Evolutionary conservation across 2,888 invertebrate genomes (phyloP).

Genomic region (Lithophane semibrunnea): DNA sequence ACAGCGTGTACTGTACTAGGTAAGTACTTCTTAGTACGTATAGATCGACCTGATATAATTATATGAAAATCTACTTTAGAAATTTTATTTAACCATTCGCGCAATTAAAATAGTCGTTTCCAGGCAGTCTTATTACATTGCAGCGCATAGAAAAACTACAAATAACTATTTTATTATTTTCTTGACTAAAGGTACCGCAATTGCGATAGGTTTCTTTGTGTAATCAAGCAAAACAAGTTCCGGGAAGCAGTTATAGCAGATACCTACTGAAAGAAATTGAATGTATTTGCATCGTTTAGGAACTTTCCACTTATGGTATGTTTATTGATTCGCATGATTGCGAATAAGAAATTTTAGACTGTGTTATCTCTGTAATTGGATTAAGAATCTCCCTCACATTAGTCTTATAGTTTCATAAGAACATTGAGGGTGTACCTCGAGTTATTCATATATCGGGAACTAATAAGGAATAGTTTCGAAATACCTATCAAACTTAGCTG

Average conservation of each 20-base stretch:
- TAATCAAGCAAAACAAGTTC: neutral
- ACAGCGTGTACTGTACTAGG: neutral
- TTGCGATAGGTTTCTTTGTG: no score
- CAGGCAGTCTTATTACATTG: neutral
- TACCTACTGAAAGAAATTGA: neutral
- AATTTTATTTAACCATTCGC: neutral
- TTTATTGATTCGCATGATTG: neutral
- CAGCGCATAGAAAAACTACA: neutral
- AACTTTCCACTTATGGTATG: neutral
- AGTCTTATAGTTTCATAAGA: slow-evolving; percentile 12
- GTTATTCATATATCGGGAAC: slow-evolving; percentile 36
- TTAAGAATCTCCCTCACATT: neutral
- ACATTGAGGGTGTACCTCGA: slow-evolving; percentile 24
- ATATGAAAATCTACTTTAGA: neutral
- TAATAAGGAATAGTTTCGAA: slow-evolving; percentile 52
- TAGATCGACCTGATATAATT: neutral
- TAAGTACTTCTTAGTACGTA: neutral
- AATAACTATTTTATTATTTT: neutral
- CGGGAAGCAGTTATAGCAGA: no score
- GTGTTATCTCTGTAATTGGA: neutral
- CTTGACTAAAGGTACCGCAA: neutral
- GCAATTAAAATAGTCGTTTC: neutral
- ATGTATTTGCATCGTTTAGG: neutral
- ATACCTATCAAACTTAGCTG: slow-evolving; percentile 41
- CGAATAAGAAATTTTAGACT: neutral